A percentile compares a stretch with the other conserved stretches of the same genome.
Conservation (phyloP, 2,113 vertebrate species). For the Caloenas nicobarica region DNA sequence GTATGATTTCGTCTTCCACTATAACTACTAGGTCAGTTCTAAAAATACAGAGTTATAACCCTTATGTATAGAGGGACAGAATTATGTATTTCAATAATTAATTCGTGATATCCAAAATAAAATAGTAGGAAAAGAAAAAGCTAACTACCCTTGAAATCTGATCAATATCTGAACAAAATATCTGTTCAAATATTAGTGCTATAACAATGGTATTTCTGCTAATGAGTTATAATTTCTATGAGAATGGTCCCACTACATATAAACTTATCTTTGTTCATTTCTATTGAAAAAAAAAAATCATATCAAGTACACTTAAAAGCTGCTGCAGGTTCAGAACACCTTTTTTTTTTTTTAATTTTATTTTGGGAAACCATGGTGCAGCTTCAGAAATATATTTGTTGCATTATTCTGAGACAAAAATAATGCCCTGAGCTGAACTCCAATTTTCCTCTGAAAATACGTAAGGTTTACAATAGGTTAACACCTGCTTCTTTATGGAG, state of each 20-base stretch:
- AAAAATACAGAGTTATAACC: background rate
- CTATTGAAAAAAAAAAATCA: background rate
- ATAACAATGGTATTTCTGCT: background rate
- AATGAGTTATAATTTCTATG: background rate
- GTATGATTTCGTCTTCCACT: background rate
- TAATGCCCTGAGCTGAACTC: background rate
- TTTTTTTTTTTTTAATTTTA: background rate
- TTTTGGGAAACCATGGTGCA: background rate
- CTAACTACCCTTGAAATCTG: background rate
- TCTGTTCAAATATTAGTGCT: background rate
- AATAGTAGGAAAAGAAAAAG: background rate
- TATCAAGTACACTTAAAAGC: background rate
- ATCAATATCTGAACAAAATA: background rate
- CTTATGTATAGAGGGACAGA: background rate
- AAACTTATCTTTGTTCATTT: background rate
- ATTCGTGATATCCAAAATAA: background rate
- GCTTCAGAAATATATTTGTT: background rate
- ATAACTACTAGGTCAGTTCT: background rate
- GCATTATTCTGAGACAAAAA: background rate
- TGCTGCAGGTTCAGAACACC: background rate
- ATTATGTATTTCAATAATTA: background rate
- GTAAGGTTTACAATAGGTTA: background rate
- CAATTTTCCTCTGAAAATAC: background rate
- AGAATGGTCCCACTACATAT: background rate
- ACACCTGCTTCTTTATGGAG: background rate